Evolutionary conservation across 2,888 invertebrate genomes (phyloP), one percentile per base, ranked within the genome.

Genomic region (Tillus elongatus): DNA sequence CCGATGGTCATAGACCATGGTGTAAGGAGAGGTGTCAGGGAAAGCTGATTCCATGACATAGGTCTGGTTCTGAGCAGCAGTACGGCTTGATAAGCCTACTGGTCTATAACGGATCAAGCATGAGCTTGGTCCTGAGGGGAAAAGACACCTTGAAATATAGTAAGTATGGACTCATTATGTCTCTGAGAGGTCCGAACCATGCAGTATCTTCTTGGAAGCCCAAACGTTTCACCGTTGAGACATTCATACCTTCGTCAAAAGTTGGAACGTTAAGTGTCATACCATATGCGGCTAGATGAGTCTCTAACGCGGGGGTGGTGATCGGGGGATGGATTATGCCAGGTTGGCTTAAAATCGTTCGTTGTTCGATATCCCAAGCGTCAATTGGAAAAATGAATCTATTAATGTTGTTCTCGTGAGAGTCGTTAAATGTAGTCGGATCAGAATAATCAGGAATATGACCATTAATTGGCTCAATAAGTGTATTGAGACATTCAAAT

Each of bases 281-380:
- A 19, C 24, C 24, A 8, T n/a, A 8, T n/a, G 6, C 24, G 24
- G 6, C n/a, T n/a, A 19, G 24, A n/a, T 19, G 6, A n/a, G n/a
- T n/a, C 6, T 19, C 24, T 8, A 19, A 19, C 6, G 6, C 6
- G 24, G 6, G 6, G 6, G 6, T 6, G 6, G 24, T 8, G n/a
- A 19, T 19, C 6, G 24, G 24, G n/a, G n/a, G 6, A n/a, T 19
- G 6, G n/a, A n/a, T 19, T n/a, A 19, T 19, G 6, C 24, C 24
- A 6, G 24, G 24, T 19, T 19, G 24, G 24, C 24, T 19, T n/a
- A 19, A n/a, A n/a, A 19, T 19, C 24, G 24, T 19, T n/a, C 24
- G 6, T 8, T 19, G 24, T 19, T 19, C 24, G 24, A 8, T 19
- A 6, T 19, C 6, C 24, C 24, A 19, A n/a, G 6, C 24, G 24